A percentile compares a stretch with the other conserved stretches of the same genome.
Conservation (phyloP, 1,140 invertebrate genomes). For the Cyclargus thomasi region DNA sequence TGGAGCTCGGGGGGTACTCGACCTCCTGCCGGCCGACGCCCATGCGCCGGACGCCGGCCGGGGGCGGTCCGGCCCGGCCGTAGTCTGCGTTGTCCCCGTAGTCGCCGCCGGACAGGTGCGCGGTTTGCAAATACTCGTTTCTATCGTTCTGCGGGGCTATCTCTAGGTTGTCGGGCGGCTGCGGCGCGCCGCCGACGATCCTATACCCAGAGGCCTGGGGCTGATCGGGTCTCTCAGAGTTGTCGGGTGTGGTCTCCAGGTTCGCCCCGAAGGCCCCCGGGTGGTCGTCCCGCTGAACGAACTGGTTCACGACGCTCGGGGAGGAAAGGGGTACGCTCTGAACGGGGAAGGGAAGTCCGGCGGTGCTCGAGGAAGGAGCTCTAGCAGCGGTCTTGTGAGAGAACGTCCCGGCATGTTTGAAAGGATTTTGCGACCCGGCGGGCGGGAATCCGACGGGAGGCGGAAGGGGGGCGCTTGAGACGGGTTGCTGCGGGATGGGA, state of each 20-base stretch:
- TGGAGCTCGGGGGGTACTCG: constrained; percentile 70
- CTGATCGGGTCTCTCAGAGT: constrained; percentile 78
- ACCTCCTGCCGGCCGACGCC: constrained; percentile 80
- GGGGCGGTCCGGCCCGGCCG: constrained; percentile 74
- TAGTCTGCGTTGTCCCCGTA: constrained; percentile 69
- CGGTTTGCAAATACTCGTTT: constrained; percentile 84
- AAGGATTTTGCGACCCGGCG: constrained; percentile 51
- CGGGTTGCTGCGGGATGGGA: constrained; percentile 22
- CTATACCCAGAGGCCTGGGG: constrained; percentile 48
- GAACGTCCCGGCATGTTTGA: constrained; percentile 56
- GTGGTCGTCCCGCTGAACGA: constrained; percentile 44
- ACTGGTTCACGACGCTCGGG: constrained; percentile 47
- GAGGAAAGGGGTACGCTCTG: constrained; percentile 39
- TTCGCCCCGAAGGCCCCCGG: constrained; percentile 67
- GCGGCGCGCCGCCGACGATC: constrained; percentile 40
- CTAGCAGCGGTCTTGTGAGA: constrained; percentile 57
- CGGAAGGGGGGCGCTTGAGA: constrained; percentile 27
- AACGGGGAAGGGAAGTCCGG: constrained; percentile 38
- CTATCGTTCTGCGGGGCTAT: constrained; percentile 79
- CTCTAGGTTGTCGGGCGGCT: constrained; percentile 76
- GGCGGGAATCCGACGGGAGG: constrained; percentile 42
- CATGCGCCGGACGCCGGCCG: constrained; percentile 76
- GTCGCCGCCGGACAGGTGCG: constrained; percentile 78
- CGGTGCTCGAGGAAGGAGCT: constrained; percentile 30
- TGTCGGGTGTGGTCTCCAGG: constrained; percentile 79